Base-by-base conservation (phyloP, 2,797 vertebrate species). In the Chromobotia macracanthus region DNA sequence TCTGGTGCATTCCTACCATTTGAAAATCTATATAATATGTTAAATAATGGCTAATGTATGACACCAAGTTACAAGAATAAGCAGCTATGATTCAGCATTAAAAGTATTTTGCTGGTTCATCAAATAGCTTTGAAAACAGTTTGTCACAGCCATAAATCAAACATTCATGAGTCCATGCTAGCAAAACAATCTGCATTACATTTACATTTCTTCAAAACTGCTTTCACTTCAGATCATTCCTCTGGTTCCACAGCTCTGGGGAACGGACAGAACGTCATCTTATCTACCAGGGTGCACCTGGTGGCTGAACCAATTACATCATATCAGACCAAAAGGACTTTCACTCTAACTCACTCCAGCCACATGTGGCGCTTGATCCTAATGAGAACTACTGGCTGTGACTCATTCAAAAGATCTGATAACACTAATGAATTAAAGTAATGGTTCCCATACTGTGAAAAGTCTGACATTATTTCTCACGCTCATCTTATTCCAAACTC, bases 301-400 rank as follows among this genome's bases (percentile, higher is more conserved):
- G 68, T 79, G 69, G 77, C 77, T 72, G 35, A 79, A 79, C 69
- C 60, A 79, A 72, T 79, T 65, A 72, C 69, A 64, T 79, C 50
- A 79, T 66, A 79, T 79, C 60, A 72, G 60, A 72, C 35, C 72
- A 60, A 79, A 2, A 56, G 21, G 50, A 70, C 50, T 70, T 44
- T 70, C n/a, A 58, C 53, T 77, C 55, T 70, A n/a, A 58, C 53
- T 77, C 65, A 56, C 28, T 58, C 38, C 65, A 78, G 68, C 80
- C 8, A 11, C 55, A 2, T 25, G 69, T 21, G 75, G 55, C 50
- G 18, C 23, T 41, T 15, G 10, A 60, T 11, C 55, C 25, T 60
- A 70, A 77, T 77, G 55, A 51, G 31, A 55, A 72, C n/a, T 25
- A 28, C 19, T 25, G 19, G 41, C 67, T 35, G 16, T 51, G 31